Conservation (phyloP, 2,888 invertebrate species). For the Biston stratarius region DNA sequence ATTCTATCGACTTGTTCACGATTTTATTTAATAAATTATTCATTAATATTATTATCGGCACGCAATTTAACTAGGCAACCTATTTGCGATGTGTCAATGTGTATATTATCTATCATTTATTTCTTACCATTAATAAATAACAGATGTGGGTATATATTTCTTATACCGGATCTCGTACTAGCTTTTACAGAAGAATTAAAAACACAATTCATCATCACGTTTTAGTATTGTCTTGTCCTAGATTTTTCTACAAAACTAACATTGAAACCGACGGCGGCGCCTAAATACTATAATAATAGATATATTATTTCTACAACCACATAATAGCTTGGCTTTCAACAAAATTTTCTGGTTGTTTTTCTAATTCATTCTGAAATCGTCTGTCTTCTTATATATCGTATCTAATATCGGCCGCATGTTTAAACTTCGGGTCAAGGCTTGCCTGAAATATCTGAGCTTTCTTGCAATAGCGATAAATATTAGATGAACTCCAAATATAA, state of each 20-base stretch:
- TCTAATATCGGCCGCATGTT: conserved; percentile 37
- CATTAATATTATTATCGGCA: too few relatives aligned
- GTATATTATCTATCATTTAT: too few relatives aligned
- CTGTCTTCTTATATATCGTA: conserved; percentile 37
- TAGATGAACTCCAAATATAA: conserved; percentile 21
- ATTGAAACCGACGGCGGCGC: conserved; percentile 27
- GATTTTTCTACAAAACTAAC: conserved; percentile 25
- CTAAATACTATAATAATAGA: conserved; percentile 25
- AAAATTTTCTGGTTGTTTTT: conserved; percentile 36
- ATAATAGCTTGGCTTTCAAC: conserved; percentile 28
- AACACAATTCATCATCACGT: conserved; percentile 14
- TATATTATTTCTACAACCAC: conserved; percentile 28
- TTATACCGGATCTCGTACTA: too few relatives aligned
- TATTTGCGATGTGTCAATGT: too few relatives aligned
- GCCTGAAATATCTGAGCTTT: conserved; percentile 40
- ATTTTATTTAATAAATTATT: too few relatives aligned
- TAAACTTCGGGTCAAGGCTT: conserved; percentile 44
- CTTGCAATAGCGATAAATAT: conserved; percentile 32
- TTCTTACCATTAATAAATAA: too few relatives aligned
- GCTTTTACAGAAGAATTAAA: background rate
- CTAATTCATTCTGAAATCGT: conserved; percentile 32
- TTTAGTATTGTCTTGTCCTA: conserved; percentile 33
- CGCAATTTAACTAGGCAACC: too few relatives aligned
- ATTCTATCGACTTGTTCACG: too few relatives aligned
- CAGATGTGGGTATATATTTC: too few relatives aligned